Evolutionary conservation across 2,888 invertebrate genomes (phyloP).

Genomic region (Gortyna flavago): DNA sequence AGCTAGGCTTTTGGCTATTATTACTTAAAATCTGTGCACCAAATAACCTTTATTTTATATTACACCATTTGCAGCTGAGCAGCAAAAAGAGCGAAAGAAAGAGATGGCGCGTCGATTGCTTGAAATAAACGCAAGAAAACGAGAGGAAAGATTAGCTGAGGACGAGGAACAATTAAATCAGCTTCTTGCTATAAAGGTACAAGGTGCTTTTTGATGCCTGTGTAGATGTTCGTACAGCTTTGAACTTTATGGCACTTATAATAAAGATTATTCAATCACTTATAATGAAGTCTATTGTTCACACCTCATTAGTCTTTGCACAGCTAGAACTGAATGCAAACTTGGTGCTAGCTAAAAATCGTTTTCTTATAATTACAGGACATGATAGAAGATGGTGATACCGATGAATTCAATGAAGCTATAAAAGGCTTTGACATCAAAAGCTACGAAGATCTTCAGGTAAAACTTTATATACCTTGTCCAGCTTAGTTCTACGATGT

Average conservation of each 20-base stretch:
- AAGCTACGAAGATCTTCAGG: slow-evolving; percentile 94
- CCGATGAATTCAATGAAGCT: slow-evolving; percentile 93
- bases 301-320: not conserved
- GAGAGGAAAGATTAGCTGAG: slow-evolving; percentile 96
- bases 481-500: not conserved
- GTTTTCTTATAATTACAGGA: slow-evolving; percentile 76
- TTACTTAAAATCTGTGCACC: not conserved
- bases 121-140: slow-evolving; percentile 96
- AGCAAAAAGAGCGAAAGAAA: slow-evolving; percentile 95
- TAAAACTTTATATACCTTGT: slow-evolving; percentile 67
- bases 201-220: not conserved
- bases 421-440: slow-evolving; percentile 94
- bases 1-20: not conserved
- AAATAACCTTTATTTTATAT: not conserved
- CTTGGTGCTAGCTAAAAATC: not conserved
- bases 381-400: slow-evolving; percentile 93
- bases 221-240: not conserved
- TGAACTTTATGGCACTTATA: not conserved
- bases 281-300: not conserved
- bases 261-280: not conserved
- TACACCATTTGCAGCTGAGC: slow-evolving; percentile 90
- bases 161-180: slow-evolving; percentile 96
- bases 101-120: slow-evolving; percentile 95
- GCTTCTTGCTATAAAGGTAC: slow-evolving; percentile 92
- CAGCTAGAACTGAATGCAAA: not conserved